Evolutionary conservation across 1,140 invertebrate genomes (phyloP).

Genomic region (Megalonaias nervosa): DNA sequence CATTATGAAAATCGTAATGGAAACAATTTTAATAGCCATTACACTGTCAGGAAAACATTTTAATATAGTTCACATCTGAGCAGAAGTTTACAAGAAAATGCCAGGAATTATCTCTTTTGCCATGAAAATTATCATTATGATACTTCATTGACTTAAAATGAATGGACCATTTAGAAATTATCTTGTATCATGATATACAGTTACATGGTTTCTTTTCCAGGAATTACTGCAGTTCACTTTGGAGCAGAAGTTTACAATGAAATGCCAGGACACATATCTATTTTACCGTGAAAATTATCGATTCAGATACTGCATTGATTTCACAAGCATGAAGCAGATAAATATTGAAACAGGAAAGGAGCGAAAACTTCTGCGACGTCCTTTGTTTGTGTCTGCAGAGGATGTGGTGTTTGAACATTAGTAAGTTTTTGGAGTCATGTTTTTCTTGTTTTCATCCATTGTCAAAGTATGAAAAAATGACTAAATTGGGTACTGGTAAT

Average conservation of each 20-base stretch:
- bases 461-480: too few relatives aligned
- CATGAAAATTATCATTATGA: too few relatives aligned
- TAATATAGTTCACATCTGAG: too few relatives aligned
- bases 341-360: conserved; percentile 35
- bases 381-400: conserved; percentile 38
- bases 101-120: too few relatives aligned
- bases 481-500: background rate
- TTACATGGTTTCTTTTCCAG: background rate
- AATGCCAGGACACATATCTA: conserved; percentile 9
- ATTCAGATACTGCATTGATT: conserved; percentile 43
- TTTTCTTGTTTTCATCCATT: too few relatives aligned
- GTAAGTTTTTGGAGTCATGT: conserved; percentile 8
- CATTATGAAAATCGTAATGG: too few relatives aligned
- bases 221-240: conserved; percentile 23
- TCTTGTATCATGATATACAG: too few relatives aligned
- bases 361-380: conserved; percentile 39
- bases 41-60: too few relatives aligned
- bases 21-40: too few relatives aligned
- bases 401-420: conserved; percentile 34
- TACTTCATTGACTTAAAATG: too few relatives aligned
- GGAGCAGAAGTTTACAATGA: conserved; percentile 14
- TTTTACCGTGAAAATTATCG: conserved; percentile 22
- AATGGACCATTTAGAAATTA: too few relatives aligned
- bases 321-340: conserved; percentile 45
- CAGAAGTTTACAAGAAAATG: too few relatives aligned